Base-by-base conservation (phyloP, 2,113 vertebrate species). In the Proterorhinus semilunaris region DNA sequence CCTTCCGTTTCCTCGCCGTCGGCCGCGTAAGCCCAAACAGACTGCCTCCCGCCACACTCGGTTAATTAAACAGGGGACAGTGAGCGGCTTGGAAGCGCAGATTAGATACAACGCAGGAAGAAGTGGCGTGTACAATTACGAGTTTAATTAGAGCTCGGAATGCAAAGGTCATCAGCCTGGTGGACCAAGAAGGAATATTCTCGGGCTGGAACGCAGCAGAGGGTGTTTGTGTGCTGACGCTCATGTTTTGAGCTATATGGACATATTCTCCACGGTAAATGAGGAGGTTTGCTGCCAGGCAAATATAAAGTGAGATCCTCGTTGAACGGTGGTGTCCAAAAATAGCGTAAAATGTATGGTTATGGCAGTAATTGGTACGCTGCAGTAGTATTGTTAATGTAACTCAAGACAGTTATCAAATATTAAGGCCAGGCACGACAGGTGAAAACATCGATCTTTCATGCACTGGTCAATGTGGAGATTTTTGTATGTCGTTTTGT, bases 101-200 rank as follows among this genome's bases (percentile, higher is more conserved):
- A 85, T 83, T 87, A 66, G 74, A 83, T 83, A 79, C 83, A 81
- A 61, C 55, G 79, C 84, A 83, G 83, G 78, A 58, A 82, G 74
- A 10, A 74, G 52, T 68, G 55, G 79, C 82, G 66, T 68, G 62
- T 76, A 79, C 81, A 87, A 83, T 84, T 88, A 87, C 68, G 78
- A 61, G 63, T 85, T 86, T 88, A 88, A 90, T 90, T 90, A 86
- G 87, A 80, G 75, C 59, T 57, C 61, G 78, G 69, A 68, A 79
- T 62, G 76, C 69, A 83, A 86, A 90, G 86, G 83, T 88, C 86
- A 89, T 83, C 78, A 54, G 75, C 12, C 68, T 65, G 68, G 43
- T 66, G 55, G 68, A 58, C 46, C 76, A 76, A 82, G 69, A 63
- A 21, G 48, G 57, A 64, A 72, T 70, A 57, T 51, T 16, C 63